Evolutionary conservation across 2,888 invertebrate genomes (phyloP).

Genomic region (Platynereis dumerilii): DNA sequence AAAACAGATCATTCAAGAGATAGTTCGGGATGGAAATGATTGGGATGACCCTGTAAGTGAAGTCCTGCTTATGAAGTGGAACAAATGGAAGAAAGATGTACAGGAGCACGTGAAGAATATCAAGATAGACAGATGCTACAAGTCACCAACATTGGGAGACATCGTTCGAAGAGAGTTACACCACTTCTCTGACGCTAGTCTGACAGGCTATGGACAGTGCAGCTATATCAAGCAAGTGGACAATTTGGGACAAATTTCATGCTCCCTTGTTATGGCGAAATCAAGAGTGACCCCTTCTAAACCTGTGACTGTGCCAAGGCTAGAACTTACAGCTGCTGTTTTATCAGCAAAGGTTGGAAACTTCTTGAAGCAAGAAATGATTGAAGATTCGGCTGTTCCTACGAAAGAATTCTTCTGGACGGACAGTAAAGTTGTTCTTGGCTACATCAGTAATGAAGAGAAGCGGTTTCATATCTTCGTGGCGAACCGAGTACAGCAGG

Average conservation of each 20-base stretch:
- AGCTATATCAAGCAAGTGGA: conserved; percentile 7
- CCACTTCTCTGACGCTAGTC: conserved; percentile 23
- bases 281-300: conserved; percentile 25
- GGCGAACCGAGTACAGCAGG: conserved; percentile 40
- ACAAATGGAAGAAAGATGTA: conserved; percentile 27
- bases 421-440: conserved; percentile 27
- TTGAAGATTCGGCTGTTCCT: neutral
- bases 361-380: conserved; percentile 22
- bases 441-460: conserved; percentile 33
- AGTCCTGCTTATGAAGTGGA: conserved; percentile 30
- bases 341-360: conserved; percentile 19
- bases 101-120: neutral
- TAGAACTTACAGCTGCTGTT: conserved; percentile 27
- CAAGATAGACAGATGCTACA: conserved; percentile 10
- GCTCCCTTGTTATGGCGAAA: conserved; percentile 24
- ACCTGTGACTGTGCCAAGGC: conserved; percentile 23
- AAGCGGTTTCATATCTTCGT: conserved; percentile 44
- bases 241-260: conserved; percentile 7
- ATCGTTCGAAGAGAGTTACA: conserved; percentile 16
- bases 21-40: conserved; percentile 3
- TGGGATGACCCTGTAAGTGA: conserved; percentile 33
- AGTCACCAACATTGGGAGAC: conserved; percentile 18
- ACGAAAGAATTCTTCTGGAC: conserved; percentile 32
- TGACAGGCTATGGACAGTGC: conserved; percentile 20
- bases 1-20: conserved; percentile 17